Evolutionary conservation across 2,888 invertebrate species (phyloP), one percentile per base, ranked within the genome.

Genomic region (Glaucopsyche alexis): DNA sequence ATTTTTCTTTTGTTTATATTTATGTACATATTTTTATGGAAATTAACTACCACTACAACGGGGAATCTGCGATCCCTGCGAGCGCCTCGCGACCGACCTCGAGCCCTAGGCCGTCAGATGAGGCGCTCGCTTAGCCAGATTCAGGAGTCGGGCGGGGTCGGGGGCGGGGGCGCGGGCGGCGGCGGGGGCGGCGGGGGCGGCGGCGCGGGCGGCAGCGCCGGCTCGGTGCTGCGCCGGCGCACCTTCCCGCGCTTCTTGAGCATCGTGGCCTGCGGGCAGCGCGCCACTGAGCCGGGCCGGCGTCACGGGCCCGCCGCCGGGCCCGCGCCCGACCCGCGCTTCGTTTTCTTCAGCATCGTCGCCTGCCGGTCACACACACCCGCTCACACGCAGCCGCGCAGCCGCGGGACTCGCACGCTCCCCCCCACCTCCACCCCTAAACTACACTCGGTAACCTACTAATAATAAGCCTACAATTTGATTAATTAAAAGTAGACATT

Each of bases 311-410:
- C 85, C 94, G 95, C 95, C 94, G 95, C 94, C 84, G 93, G 96
- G 96, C 94, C 96, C 83, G 85, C 84, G 84, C 85, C 82, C 90
- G 98, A 96, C 94, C 98, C 98, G 95, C 98, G 98, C 96, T 99
- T 99, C 94, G 96, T 96, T 96, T 99, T 99, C 97, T 99, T 99
- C 96, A 99, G 95, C 99, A 99, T 99, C 94, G 99, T 99, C 90
- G 99, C 99, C 99, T 99, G 95, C 87, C 85, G 85, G 84, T 85
- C 85, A 86, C 86, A 84, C 83, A 83, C 84, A 84, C 79, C 78
- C 86, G 84, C 84, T 83, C 84, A 85, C 78, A 74, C 74, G 66
- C 72, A n/a, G 7, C 76, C 74, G 74, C 75, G 75, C 72, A 77
- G 74, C 77, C 79, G 77, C 76, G 76, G 74, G 76, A 77, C 78